These are phyloP conservation scores for Nymphalis c-album DNA, from an alignment of 2,888 invertebrate species.

Conservation along the genomic window DNA sequence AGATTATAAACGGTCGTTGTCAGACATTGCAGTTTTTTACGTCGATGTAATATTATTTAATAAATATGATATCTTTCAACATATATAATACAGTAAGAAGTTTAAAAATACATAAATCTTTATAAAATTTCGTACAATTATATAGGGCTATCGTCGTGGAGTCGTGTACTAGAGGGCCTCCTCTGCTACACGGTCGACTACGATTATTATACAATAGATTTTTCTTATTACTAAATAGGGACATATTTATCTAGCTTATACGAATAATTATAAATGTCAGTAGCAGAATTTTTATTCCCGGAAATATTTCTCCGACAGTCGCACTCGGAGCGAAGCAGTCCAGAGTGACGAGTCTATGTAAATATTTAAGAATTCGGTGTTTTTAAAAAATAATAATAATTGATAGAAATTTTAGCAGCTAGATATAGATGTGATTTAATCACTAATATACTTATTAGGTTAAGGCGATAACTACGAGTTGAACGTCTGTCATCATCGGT, in stretches of 20 bases:
- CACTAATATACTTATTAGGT: conserved; percentile 31
- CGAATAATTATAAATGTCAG: conserved; percentile 29
- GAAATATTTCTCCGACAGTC: conserved; percentile 14
- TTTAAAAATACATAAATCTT: conserved; percentile 7
- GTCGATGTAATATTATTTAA: conserved; percentile 1
- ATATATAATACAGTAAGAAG: conserved; percentile 4
- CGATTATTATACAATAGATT: conserved; percentile 13
- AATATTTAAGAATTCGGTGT: conserved; percentile 28
- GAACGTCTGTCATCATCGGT: conserved; percentile 27
- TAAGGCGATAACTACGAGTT: conserved; percentile 22
- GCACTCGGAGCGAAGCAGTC: conserved; percentile 24
- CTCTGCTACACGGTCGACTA: not conserved
- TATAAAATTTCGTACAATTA: conserved; percentile 10
- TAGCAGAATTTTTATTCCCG: conserved; percentile 20
- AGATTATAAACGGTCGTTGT: not conserved
- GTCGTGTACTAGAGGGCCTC: not conserved
- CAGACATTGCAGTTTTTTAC: conserved; percentile 1
- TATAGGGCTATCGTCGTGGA: conserved; percentile 3
- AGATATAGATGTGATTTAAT: conserved; percentile 36
- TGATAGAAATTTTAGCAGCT: conserved; percentile 37
- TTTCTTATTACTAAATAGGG: conserved; percentile 19
- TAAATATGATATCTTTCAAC: conserved; percentile 5
- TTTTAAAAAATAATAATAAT: conserved; percentile 26
- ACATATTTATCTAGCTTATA: conserved; percentile 16
- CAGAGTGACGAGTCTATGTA: conserved; percentile 25